Conservation (phyloP, 2,888 invertebrate genomes). For the Notocelia uddmanniana region DNA sequence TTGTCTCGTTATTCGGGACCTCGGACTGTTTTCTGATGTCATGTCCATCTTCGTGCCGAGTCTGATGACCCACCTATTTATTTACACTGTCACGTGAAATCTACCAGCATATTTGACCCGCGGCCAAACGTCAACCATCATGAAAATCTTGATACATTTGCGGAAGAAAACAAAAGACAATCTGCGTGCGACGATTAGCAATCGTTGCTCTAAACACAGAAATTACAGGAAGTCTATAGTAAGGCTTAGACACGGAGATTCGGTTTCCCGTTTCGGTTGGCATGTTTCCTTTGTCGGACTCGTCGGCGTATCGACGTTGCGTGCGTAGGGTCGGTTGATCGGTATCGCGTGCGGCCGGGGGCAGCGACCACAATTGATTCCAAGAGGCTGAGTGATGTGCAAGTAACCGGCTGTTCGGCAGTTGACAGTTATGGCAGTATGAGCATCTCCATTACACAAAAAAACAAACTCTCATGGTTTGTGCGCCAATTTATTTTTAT, state of each 20-base stretch:
- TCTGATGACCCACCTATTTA: conserved; percentile 31
- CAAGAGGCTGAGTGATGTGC: conserved; percentile 55
- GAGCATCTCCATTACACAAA: conserved; percentile 23
- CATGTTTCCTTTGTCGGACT: conserved; percentile 70
- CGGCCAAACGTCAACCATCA: conserved; percentile 12
- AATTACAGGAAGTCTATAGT: conserved; percentile 44
- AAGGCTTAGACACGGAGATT: conserved; percentile 47
- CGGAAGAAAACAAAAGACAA: conserved; percentile 22
- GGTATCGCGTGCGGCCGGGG: conserved; percentile 79
- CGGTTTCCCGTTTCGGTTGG: conserved; percentile 69
- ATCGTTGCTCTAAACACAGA: conserved; percentile 37
- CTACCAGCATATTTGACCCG: conserved; percentile 15
- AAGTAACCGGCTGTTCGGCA: conserved; percentile 42
- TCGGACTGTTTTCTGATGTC: conserved; percentile 40
- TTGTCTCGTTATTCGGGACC: conserved; percentile 35
- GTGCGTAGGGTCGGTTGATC: conserved; percentile 77
- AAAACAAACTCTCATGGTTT: conserved; percentile 18
- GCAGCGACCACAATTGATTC: conserved; percentile 80
- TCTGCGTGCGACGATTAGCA: conserved; percentile 30
- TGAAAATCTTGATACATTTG: not conserved
- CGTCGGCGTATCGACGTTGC: conserved; percentile 64
- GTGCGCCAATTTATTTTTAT: not conserved
- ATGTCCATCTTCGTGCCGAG: conserved; percentile 26
- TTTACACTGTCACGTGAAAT: conserved; percentile 28
- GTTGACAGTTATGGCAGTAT: conserved; percentile 41